phyloP scores from a whole-genome alignment of 1,140 invertebrate genomes.

The Periplaneta americana region DNA sequence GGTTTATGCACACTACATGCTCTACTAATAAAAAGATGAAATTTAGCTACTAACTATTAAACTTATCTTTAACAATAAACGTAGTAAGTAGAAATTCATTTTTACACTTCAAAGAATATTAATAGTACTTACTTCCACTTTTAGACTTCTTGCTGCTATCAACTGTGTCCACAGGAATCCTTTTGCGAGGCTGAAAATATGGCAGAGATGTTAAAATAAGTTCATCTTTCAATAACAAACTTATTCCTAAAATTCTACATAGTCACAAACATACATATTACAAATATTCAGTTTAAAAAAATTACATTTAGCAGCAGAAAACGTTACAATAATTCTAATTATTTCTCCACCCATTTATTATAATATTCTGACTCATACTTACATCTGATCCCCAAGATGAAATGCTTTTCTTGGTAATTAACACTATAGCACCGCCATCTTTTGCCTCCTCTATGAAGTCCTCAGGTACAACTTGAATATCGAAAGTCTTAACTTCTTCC shows the following conservation, averaged over 20 bases:
- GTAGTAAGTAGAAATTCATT: too few relatives aligned
- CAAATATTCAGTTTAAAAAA: too few relatives aligned
- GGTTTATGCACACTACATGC: too few relatives aligned
- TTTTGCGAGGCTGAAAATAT: not conserved
- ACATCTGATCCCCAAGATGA: constrained; percentile 80
- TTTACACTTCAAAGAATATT: not conserved
- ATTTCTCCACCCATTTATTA: too few relatives aligned
- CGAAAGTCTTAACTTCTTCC: constrained; percentile 54
- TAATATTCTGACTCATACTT: too few relatives aligned
- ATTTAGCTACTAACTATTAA: too few relatives aligned
- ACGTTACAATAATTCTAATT: too few relatives aligned
- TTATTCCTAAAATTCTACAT: not conserved
- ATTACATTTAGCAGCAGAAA: too few relatives aligned
- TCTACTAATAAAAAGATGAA: too few relatives aligned
- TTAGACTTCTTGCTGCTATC: constrained; percentile 13
- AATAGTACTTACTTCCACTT: constrained; percentile 16
- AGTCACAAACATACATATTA: constrained; percentile 6
- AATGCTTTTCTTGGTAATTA: constrained; percentile 67
- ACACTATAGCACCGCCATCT: constrained; percentile 32
- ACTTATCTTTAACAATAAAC: too few relatives aligned
- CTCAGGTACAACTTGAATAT: constrained; percentile 74
- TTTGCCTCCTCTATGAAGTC: constrained; percentile 62
- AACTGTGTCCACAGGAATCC: not conserved
- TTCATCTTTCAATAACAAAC: not conserved
- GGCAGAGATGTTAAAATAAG: not conserved